phyloP scores from a whole-genome alignment of 2,113 vertebrate genomes.

The Lonchura striata region DNA sequence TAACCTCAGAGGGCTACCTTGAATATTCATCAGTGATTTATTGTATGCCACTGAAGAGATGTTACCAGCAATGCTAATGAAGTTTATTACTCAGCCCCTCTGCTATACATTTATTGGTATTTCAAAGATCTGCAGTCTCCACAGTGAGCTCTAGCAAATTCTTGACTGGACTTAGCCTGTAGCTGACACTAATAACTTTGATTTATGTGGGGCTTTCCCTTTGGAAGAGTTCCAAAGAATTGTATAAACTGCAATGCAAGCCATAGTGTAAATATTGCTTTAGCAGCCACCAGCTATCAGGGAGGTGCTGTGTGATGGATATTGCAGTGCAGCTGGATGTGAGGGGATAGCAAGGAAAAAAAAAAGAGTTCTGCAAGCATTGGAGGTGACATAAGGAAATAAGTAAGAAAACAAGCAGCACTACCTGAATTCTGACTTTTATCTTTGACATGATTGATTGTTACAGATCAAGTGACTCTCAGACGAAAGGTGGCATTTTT shows the following conservation, averaged over 20 bases:
- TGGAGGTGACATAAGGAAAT: neutral
- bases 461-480: neutral
- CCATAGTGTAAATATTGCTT: neutral
- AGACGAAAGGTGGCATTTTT: neutral
- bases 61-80: constrained; percentile 24
- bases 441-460: neutral
- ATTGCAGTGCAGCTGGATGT: neutral
- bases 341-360: neutral
- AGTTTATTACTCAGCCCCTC: neutral
- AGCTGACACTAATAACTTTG: neutral
- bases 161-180: neutral
- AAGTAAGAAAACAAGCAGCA: neutral
- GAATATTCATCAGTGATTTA: constrained; percentile 45
- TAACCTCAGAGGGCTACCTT: constrained; percentile 20
- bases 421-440: neutral
- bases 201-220: constrained; percentile 4
- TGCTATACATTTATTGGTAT: neutral
- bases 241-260: neutral
- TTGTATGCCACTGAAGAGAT: neutral
- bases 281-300: neutral
- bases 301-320: neutral
- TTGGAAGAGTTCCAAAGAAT: constrained; percentile 21
- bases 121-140: neutral
- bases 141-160: neutral
- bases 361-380: neutral